phyloP scores from a whole-genome alignment of 2,888 invertebrate genomes.

The Amiota mariae region DNA sequence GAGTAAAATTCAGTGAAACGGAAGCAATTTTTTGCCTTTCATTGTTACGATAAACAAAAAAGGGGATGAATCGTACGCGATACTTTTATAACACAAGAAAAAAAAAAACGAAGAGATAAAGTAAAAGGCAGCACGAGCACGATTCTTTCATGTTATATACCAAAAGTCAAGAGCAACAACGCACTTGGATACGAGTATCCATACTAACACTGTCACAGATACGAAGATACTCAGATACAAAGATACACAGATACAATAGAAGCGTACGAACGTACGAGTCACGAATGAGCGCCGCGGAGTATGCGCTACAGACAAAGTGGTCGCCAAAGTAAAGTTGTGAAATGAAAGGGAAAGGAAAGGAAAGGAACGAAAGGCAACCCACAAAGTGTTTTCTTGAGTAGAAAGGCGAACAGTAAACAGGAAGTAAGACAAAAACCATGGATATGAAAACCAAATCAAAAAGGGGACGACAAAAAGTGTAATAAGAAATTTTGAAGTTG shows the following conservation, averaged over 20 bases:
- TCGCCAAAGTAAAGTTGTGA: not conserved
- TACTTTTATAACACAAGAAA: not conserved
- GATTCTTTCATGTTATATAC: not conserved
- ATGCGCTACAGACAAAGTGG: conserved; percentile 15
- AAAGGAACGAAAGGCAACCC: not conserved
- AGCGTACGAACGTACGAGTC: not conserved
- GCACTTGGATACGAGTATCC: too few species aligned
- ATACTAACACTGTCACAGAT: not conserved
- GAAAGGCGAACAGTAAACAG: conserved; percentile 13
- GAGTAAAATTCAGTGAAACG: conserved; percentile 13
- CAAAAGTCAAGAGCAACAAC: conserved; percentile 17
- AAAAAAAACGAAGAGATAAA: not conserved
- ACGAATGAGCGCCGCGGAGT: conserved; percentile 9
- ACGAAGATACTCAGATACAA: not conserved
- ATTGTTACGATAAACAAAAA: not conserved
- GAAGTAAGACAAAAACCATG: conserved; percentile 17
- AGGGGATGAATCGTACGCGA: conserved; percentile 15
- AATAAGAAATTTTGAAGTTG: conserved; percentile 1
- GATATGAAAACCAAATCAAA: not conserved
- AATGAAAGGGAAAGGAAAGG: not conserved
- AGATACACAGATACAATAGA: not conserved
- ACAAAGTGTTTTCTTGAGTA: not conserved
- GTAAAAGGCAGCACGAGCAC: not conserved
- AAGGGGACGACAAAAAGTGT: conserved; percentile 18
- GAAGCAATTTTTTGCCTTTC: conserved; percentile 2